These are phyloP conservation scores for Lutjanus campechanus DNA, from an alignment of 2,797 vertebrate species.

Conservation along the genomic window DNA sequence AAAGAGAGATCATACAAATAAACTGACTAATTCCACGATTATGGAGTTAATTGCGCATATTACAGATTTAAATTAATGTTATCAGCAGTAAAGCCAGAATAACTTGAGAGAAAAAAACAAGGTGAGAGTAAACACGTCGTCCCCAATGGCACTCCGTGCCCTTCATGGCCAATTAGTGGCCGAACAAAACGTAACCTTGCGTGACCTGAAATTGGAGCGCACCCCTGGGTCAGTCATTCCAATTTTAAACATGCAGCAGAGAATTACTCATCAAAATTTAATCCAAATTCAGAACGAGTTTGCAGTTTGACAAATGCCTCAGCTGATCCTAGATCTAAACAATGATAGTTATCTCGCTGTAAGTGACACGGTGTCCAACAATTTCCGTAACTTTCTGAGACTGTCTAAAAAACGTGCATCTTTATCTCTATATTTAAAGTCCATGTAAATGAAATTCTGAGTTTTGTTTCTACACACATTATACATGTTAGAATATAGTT, in stretches of 20 bases:
- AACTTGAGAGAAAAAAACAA: conserved; percentile 30
- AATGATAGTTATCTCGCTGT: no score
- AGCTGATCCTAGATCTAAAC: background rate
- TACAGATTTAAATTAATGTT: background rate
- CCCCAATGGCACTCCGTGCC: conserved; percentile 39
- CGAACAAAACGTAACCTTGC: conserved; percentile 29
- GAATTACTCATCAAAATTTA: conserved; percentile 2
- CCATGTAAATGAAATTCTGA: no score
- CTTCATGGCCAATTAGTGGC: conserved; percentile 65
- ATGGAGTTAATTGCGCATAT: background rate
- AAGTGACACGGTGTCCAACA: no score
- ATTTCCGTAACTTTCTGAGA: no score
- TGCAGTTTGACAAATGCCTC: background rate
- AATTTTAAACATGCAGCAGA: conserved; percentile 11
- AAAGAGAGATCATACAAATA: background rate
- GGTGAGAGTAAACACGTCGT: conserved; percentile 50
- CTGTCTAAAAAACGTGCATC: no score
- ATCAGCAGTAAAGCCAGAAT: conserved; percentile 7
- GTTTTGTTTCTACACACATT: no score
- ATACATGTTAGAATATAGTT: no score
- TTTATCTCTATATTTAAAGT: no score
- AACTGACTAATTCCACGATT: background rate
- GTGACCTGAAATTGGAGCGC: conserved; percentile 23
- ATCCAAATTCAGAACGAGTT: background rate
- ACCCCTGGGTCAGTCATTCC: conserved; percentile 20